These are phyloP conservation scores for Allolobophora icterica DNA, from an alignment of 2,888 invertebrate genomes.

Conservation along the genomic window DNA sequence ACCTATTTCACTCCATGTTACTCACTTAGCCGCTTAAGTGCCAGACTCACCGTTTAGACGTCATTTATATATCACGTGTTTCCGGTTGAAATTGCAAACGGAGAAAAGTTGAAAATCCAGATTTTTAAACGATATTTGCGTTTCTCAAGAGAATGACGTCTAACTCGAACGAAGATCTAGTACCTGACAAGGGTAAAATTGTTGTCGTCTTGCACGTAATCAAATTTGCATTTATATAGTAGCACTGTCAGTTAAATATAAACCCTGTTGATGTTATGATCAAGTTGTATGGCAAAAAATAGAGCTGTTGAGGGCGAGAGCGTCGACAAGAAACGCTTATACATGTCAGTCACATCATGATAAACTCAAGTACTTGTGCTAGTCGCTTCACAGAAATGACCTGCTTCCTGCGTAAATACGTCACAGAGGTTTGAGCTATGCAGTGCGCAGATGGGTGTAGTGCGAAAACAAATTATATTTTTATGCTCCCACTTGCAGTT, in stretches of 20 bases:
- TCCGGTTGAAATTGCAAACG: constrained; percentile 17
- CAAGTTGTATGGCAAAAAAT: neutral
- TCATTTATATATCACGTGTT: constrained; percentile 6
- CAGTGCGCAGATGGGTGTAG: too few species aligned
- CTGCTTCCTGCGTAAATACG: too few species aligned
- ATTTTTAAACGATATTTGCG: neutral
- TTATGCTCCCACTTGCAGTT: too few species aligned
- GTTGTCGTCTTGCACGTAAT: neutral
- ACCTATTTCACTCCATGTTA: neutral
- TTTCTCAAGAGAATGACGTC: neutral
- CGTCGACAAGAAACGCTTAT: neutral
- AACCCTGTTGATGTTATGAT: neutral
- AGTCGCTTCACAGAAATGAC: too few species aligned
- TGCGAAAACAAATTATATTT: too few species aligned
- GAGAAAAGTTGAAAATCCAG: neutral
- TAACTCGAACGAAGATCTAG: neutral
- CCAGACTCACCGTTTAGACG: neutral
- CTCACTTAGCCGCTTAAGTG: neutral
- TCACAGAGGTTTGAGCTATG: too few species aligned
- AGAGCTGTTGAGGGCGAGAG: too few species aligned
- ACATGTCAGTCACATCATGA: neutral
- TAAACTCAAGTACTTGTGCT: neutral
- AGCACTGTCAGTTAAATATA: neutral
- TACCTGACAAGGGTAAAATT: neutral
- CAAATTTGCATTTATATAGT: neutral